A percentile compares a stretch with the other conserved stretches of the same genome.
Evolutionary conservation across 2,797 vertebrate genomes (phyloP).

Genomic region (Odontamblyopus lacepedii): DNA sequence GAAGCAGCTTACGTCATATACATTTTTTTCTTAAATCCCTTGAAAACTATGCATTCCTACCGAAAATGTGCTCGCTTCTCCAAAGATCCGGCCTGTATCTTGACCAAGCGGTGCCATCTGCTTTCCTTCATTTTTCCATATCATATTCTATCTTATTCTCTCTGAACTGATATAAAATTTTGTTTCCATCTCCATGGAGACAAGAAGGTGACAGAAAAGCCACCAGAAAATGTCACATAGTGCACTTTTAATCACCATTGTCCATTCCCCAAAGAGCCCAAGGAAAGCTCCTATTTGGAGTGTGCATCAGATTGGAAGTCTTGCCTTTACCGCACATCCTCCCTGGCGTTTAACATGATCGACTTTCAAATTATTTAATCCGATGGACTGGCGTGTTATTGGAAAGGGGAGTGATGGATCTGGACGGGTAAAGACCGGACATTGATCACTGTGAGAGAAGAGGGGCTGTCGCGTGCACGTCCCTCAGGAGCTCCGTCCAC

Average conservation of each 20-base stretch:
- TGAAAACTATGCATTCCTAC: no score
- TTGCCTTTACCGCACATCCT: slow-evolving; percentile 11
- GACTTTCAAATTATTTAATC: slow-evolving; percentile 71
- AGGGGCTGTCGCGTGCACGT: slow-evolving; percentile 23
- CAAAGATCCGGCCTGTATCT: no score
- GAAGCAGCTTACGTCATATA: slow-evolving; percentile 22
- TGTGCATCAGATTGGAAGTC: slow-evolving; percentile 29
- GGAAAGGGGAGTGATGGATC: slow-evolving; percentile 59
- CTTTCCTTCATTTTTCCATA: no score
- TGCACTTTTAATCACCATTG: no score
- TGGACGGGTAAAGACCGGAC: slow-evolving; percentile 52
- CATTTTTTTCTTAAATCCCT: neutral
- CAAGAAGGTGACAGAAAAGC: no score
- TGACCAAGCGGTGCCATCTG: no score
- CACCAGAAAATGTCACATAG: no score
- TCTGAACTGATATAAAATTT: no score
- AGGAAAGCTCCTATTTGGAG: neutral
- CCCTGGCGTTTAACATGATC: slow-evolving; percentile 55
- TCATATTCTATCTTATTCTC: neutral
- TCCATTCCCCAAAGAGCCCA: neutral
- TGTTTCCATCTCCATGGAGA: no score
- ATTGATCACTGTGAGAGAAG: slow-evolving; percentile 60
- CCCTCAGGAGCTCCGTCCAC: slow-evolving; percentile 30
- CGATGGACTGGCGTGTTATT: slow-evolving; percentile 57
- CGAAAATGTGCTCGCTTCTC: no score